Evolutionary conservation across 2,888 invertebrate species (phyloP), one percentile per base, ranked within the genome.

Genomic region (Polydrusus pterygomalis): DNA sequence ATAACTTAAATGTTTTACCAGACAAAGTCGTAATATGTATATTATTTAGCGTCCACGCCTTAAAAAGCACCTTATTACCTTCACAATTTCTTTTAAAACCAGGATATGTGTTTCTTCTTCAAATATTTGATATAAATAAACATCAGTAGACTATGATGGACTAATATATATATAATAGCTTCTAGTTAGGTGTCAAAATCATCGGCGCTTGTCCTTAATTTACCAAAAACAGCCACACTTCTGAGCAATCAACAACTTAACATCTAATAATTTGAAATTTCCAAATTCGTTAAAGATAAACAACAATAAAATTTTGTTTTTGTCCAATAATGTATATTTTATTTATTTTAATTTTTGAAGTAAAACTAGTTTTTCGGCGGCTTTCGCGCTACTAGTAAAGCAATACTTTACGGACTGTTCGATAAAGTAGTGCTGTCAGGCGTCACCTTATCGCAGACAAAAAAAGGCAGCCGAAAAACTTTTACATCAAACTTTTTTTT

Each of bases 221-320:
- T 60, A 60, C 18, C 58, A 38, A 17, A 17, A 34, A 60, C 58
- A 38, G 9, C 38, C 38, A 38, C 58, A 38, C 38, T 17, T 60
- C 58, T 60, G 58, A 60, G 58, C 58, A 60, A 60, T 38, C 17
- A 60, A 60, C 17, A 38, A 17, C 17, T 60, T 60, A 60, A 60
- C 38, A 60, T 10, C 17, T 11, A 18, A 38, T 15, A 47, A n/a
- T 43, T 13, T 43, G 1, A 17, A 38, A 10, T 60, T 56, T 9
- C 15, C 15, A 34, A 56, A 15, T 56, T 30, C 15, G 9, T 15
- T 56, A 56, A 56, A 56, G 13, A 30, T 25, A 13, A 56, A 34
- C 15, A 56, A 56, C 18, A 51, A 20, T 51, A 20, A 10, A 51
- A 18, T 17, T 15, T 18, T 20, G 56, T 8, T 56, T 34, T 54